Base-by-base conservation (phyloP, 1,140 invertebrate species). In the Drosophila santomea region DNA sequence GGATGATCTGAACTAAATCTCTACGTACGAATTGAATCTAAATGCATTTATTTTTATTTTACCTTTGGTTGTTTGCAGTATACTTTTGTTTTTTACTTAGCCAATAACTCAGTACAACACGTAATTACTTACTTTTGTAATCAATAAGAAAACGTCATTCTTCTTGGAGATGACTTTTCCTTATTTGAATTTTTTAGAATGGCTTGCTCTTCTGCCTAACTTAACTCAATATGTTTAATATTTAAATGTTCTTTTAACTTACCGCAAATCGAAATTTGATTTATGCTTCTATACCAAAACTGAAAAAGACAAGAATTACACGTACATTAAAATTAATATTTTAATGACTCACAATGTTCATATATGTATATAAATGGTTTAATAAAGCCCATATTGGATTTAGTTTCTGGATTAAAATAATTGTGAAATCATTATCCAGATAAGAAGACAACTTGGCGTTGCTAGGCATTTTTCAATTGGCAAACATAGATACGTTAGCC, bases 181-280 rank as follows among this genome's bases (percentile, higher is more conserved):
- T 35, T 2, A 4, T 17, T 1, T 17, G 10, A 32, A 10, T 32
- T 2, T 1, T 32, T 32, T 32, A 3, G 25, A 4, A 0, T 25
- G 25, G 25, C 25, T 25, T 25, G 25, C 25, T 4, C 25, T 25
- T 25, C 3, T 32, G 8, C 32, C 8, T 32, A 8, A 32, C 32
- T 32, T 32, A 32, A 32, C 32, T 8, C 10, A 32, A 32, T 0
- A 2, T 32, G 8, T 32, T 32, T 32, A 32, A 32, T 32, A 32
- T 3, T 2, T 32, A 32, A 2, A 10, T 32, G 8, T 39, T 12
- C 14, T 38, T 38, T 39, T 39, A 32, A 52, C 64, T 68, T 38
- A 68, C 64, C 64, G 60, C 47, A 43, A 68, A 64, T 32, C 60
- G 48, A 41, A 61, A 50, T 44, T 68, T 44, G 20, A 28, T 44